phyloP scores from a whole-genome alignment of 1,140 invertebrate species.

The Trinorchestia longiramus region DNA sequence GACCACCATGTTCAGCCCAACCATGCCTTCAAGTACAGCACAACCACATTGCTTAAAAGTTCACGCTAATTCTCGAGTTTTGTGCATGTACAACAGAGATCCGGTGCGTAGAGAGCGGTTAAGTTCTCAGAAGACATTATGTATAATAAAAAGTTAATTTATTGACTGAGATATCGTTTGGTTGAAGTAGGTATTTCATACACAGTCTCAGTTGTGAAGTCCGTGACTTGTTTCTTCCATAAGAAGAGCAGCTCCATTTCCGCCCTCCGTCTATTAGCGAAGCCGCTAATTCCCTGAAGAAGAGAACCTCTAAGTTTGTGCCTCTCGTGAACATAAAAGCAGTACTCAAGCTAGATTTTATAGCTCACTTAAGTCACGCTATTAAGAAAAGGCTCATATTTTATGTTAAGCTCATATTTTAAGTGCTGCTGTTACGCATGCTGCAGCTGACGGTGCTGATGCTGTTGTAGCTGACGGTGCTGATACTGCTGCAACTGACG shows the following conservation, averaged over 20 bases:
- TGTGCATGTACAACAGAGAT: background rate
- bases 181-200: background rate
- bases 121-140: background rate
- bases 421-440: background rate
- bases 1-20: no score
- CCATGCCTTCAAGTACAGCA: background rate
- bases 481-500: background rate
- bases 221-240: background rate
- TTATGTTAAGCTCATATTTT: background rate
- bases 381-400: conserved; percentile 26
- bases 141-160: background rate
- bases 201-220: background rate
- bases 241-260: background rate
- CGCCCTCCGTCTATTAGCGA: background rate
- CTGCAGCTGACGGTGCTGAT: background rate
- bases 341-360: conserved; percentile 24
- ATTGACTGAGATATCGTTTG: background rate
- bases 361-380: conserved; percentile 43
- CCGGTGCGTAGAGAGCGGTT: background rate
- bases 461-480: background rate
- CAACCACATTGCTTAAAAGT: background rate
- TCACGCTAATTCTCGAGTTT: background rate
- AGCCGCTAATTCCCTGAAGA: background rate
- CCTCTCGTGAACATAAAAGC: conserved; percentile 23
- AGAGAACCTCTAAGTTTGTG: background rate